Base-by-base conservation (phyloP, 2,797 vertebrate genomes). In the Hypotaenidia philippensis region DNA sequence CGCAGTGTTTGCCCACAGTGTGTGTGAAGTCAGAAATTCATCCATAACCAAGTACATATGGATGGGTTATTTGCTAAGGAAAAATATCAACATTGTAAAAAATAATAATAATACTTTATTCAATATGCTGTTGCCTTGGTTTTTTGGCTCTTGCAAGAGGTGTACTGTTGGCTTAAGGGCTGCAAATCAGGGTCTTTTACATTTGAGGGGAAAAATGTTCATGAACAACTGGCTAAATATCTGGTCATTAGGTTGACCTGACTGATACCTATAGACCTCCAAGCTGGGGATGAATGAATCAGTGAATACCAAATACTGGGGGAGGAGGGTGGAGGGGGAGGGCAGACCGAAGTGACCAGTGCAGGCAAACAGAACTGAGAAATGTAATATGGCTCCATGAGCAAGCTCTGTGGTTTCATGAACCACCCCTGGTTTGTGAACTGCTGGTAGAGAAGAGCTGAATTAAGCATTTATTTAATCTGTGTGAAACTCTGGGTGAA, bases 391-490 rank as follows among this genome's bases (percentile, higher is more conserved):
- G 3, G 21, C 31, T 86, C 59, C 3, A 1, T 11, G 14, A 81
- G 66, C 47, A 72, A 81, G 65, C 61, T 77, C 23, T 60, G 68
- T 90, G 61, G 72, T 78, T 90, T 63, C 72, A 52, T 4, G 23
- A 92, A 75, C 71, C 64, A 60, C 29, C 76, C 53, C 64, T 74
- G 18, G 8, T 63, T 91, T 89, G 32, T 83, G 85, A 75, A 52
- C 53, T 3, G 0, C 69, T 85, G 69, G 53, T 94, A 60, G 55
- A 86, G 65, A 94, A 90, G 61, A 79, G 50, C 93, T 91, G 91
- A 96, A 92, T 96, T 85, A 82, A 72, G 66, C 53, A 60, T 83
- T 93, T 87, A 55, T 89, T 68, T 83, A 4, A 56, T 80, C 72
- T 86, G 8, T 70, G 69, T 94, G 84, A 95, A 92, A 56, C 69